Base-by-base conservation (phyloP, 2,797 vertebrate genomes). In the Echiichthys vipera region DNA sequence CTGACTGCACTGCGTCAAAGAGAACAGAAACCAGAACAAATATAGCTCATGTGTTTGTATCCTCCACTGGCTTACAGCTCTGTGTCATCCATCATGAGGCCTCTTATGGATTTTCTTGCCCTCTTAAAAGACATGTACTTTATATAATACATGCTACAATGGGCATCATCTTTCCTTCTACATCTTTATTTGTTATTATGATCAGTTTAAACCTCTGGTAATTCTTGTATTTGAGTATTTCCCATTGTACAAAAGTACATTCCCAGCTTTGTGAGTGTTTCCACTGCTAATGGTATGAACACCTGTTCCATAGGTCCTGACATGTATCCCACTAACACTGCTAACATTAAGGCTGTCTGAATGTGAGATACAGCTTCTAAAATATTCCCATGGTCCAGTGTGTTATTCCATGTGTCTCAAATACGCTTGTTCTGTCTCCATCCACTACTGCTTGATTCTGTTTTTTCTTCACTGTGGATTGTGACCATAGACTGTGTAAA, bases 1-100 rank as follows among this genome's bases (percentile, higher is more conserved):
- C 18, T 62, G 50, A 65, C 83, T 86, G 78, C 83, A 87, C 65
- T 90, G 85, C 81, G 69, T 84, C 84, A 80, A 71, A 81, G 66
- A 68, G 14, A 43, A 43, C 34, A 53, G 54, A 64, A 50, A 76
- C 39, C 27, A n/a, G 29, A 83, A 67, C 68, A 75, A 76, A 55
- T 29, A n/a, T 34, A 25, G 40, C 15, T 55, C 13, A 12, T 20
- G 47, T 53, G 49, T 45, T 32, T 27, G 14, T 32, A 5, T 47
- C 37, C 29, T 67, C n/a, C 43, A 10, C 27, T 7, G 12, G 24
- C 57, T 55, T 45, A 46, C 29, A 62, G 24, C 30, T 69, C 18
- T 15, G 5, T 43, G 62, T 40, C 43, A n/a, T n/a, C n/a, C n/a
- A n/a, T n/a, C n/a, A 29, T 30, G 15, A 7, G 36, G 40, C 15